Percentiles rank a stretch among this genome's conserved stretches.
These are phyloP conservation scores for Eilema griseolum DNA, from an alignment of 2,888 invertebrate genomes.

Conservation along the genomic window DNA sequence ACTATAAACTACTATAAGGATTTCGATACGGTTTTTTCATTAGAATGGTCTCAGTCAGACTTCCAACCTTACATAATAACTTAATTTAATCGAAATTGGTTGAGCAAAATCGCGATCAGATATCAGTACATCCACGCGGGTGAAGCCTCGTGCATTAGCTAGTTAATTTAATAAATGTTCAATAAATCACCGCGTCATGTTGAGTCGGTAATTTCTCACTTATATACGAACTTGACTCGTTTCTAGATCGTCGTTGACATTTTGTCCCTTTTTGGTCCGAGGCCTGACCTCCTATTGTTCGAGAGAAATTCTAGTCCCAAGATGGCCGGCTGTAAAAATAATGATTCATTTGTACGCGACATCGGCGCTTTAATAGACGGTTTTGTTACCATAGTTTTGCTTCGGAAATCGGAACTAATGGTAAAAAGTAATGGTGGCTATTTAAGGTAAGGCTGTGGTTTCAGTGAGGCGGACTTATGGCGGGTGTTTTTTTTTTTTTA, in stretches of 20 bases:
- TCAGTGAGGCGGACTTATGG: background rate
- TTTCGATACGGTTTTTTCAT: no score
- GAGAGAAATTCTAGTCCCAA: conserved; percentile 50
- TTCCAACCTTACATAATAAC: no score
- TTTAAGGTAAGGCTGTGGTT: background rate
- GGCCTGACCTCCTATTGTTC: conserved; percentile 47
- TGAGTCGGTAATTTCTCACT: conserved; percentile 18
- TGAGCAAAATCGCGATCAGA: no score
- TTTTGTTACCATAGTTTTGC: conserved; percentile 44
- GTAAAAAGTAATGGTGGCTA: conserved; percentile 35
- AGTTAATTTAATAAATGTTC: conserved; percentile 18
- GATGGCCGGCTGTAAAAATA: conserved; percentile 53
- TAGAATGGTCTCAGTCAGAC: no score
- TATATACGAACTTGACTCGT: conserved; percentile 26
- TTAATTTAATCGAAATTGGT: no score
- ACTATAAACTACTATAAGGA: no score
- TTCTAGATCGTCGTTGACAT: conserved; percentile 45
- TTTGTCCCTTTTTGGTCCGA: conserved; percentile 43
- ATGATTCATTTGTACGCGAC: conserved; percentile 49
- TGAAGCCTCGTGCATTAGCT: no score
- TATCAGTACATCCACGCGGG: no score
- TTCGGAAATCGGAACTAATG: conserved; percentile 39
- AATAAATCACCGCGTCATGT: conserved; percentile 21
- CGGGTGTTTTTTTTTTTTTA: no score
- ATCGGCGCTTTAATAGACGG: conserved; percentile 44